Evolutionary conservation across 2,888 invertebrate genomes (phyloP).

Genomic region (Suillia variegata): DNA sequence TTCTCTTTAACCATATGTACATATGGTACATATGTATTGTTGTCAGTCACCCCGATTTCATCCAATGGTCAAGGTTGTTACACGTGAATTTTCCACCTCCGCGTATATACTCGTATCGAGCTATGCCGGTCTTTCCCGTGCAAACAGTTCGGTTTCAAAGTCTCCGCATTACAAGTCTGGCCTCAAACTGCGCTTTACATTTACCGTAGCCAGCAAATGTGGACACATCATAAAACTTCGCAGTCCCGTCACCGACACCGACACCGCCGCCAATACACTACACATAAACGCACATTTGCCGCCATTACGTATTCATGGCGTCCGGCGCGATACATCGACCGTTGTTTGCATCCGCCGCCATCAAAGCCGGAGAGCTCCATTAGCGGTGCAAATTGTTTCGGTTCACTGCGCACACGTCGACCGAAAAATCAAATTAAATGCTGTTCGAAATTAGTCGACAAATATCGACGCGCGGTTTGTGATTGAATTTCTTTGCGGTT

Average conservation of each 20-base stretch:
- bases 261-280: too few species aligned
- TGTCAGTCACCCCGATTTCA: too few species aligned
- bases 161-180: background rate
- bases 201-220: background rate
- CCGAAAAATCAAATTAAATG: constrained; percentile 44
- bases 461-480: constrained; percentile 13
- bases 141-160: background rate
- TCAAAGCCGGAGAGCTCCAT: background rate
- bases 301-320: background rate
- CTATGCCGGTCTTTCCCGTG: background rate
- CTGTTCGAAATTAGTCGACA: constrained; percentile 38
- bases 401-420: constrained; percentile 30
- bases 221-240: background rate
- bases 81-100: background rate
- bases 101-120: too few species aligned
- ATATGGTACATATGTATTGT: too few species aligned
- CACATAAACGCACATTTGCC: background rate
- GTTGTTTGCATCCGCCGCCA: background rate
- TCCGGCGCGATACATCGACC: too few species aligned
- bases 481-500: background rate
- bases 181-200: background rate
- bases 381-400: constrained; percentile 21
- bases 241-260: too few species aligned
- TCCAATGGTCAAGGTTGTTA: background rate
- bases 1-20: too few species aligned